These are phyloP conservation scores for Trissoscelio sp. DNA, from an alignment of 2,888 invertebrate species.

Conservation along the genomic window DNA sequence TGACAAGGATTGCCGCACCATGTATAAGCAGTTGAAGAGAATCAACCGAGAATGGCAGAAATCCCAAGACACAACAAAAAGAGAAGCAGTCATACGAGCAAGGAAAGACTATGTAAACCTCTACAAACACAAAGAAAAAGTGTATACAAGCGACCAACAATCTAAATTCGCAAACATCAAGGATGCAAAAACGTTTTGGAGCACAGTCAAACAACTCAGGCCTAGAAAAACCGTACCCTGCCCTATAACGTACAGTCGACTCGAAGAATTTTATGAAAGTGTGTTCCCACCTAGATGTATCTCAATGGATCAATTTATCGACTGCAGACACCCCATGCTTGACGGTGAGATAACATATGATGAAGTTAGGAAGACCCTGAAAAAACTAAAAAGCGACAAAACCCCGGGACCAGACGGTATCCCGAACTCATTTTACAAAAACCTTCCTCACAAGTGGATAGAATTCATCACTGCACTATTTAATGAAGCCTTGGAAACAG, in stretches of 20 bases:
- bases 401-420: conserved; percentile 66
- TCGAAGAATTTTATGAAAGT: conserved; percentile 13
- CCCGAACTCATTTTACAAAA: conserved; percentile 49
- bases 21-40: not conserved
- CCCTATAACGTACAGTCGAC: conserved; percentile 1
- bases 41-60: conserved; percentile 1
- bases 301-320: not conserved
- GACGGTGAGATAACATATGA: not conserved
- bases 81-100: not conserved
- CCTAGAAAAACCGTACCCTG: not conserved
- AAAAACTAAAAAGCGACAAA: conserved; percentile 50
- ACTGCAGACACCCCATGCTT: conserved; percentile 10
- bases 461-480: conserved; percentile 25
- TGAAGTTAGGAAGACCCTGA: not conserved
- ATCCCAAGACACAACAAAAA: not conserved
- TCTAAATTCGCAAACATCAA: not conserved
- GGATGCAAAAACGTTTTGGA: conserved; percentile 22
- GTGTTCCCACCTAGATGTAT: conserved; percentile 3
- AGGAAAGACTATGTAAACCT: not conserved
- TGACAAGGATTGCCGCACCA: conserved; percentile 1
- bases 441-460: conserved; percentile 27
- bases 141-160: not conserved
- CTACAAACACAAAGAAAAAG: conserved; percentile 1
- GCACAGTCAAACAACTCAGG: not conserved
- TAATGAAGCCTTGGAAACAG: conserved; percentile 41